phyloP scores from a whole-genome alignment of 2,888 invertebrate species.

The Drosophila vallismaia region DNA sequence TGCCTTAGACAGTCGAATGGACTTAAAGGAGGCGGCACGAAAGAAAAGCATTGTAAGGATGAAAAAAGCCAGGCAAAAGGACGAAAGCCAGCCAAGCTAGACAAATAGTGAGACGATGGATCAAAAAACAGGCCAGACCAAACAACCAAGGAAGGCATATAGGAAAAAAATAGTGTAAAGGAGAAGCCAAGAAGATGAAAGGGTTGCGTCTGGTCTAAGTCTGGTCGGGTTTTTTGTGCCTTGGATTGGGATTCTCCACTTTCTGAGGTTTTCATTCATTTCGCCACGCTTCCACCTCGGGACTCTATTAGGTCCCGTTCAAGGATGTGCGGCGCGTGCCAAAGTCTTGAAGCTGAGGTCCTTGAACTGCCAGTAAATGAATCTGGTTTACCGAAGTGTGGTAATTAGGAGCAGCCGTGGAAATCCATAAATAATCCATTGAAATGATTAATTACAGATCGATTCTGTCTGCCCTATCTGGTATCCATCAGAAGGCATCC shows the following conservation, averaged over 20 bases:
- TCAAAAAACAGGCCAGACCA: conserved; percentile 48
- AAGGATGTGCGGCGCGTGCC: conserved; percentile 49
- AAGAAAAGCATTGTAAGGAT: conserved; percentile 4
- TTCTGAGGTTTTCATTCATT: conserved; percentile 36
- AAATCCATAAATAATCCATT: conserved; percentile 78
- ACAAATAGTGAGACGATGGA: conserved; percentile 49
- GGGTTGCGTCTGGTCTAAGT: conserved; percentile 34
- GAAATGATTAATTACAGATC: conserved; percentile 80
- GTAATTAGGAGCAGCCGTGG: conserved; percentile 31
- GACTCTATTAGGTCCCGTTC: conserved; percentile 46
- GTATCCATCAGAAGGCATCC: conserved; percentile 68
- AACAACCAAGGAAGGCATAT: conserved; percentile 8
- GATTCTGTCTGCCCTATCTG: conserved; percentile 55
- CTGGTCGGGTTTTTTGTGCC: conserved; percentile 32
- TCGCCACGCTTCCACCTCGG: conserved; percentile 24
- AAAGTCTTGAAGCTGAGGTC: conserved; percentile 14
- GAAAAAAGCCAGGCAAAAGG: conserved; percentile 8
- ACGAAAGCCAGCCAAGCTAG: conserved; percentile 48
- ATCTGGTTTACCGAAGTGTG: conserved; percentile 33
- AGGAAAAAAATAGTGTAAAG: conserved; percentile 27
- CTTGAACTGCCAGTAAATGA: conserved; percentile 36
- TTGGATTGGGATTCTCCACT: conserved; percentile 11
- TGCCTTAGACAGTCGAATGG: conserved; percentile 67
- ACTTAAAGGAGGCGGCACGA: conserved; percentile 40
- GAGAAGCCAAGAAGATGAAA: conserved; percentile 15